Base-by-base conservation (phyloP, 2,113 vertebrate genomes). In the Bufo bufo region DNA sequence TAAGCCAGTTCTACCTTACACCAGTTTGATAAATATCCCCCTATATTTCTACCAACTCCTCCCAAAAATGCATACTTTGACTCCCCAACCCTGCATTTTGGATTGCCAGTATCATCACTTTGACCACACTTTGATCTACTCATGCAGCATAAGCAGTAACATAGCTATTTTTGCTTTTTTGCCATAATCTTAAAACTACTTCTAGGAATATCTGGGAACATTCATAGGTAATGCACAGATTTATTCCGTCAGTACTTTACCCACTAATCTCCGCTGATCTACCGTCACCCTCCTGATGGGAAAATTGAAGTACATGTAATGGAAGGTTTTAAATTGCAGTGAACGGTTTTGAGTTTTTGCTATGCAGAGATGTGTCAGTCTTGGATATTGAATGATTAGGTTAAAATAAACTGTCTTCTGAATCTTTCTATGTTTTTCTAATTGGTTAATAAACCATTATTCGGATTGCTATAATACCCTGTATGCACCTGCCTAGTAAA, bases 261-360 rank as follows among this genome's bases (percentile, higher is more conserved):
- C 23, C 23, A 43, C 66, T 71, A 71, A 71, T 43, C 66, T 71
- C 66, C 14, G 23, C 66, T 71, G 33, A 71, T 71, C 33, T 43
- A 43, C 23, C 33, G 33, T 71, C 66, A 71, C 66, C 66, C 66
- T 71, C 66, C 66, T 71, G 66, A 71, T 71, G 66, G 66, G 66
- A 71, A 71, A 71, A 71, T 33, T 71, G 66, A 43, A 71, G 66
- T 71, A 33, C 33, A 43, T 43, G 33, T 71, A 43, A 43, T 71
- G 12, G 66, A 43, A 71, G 66, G n/a, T 71, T 71, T 33, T 71
- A 71, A 71, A 71, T 71, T 71, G 66, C 66, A 71, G 66, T 1
- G 66, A 71, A 33, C 43, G 66, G 33, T 23, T 71, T 43, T 71
- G 66, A 14, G 66, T 43, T 71, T 71, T 71, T 16, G 13, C 11